Conservation (phyloP, 2,797 vertebrate species). For the Lutjanus argentimaculatus region DNA sequence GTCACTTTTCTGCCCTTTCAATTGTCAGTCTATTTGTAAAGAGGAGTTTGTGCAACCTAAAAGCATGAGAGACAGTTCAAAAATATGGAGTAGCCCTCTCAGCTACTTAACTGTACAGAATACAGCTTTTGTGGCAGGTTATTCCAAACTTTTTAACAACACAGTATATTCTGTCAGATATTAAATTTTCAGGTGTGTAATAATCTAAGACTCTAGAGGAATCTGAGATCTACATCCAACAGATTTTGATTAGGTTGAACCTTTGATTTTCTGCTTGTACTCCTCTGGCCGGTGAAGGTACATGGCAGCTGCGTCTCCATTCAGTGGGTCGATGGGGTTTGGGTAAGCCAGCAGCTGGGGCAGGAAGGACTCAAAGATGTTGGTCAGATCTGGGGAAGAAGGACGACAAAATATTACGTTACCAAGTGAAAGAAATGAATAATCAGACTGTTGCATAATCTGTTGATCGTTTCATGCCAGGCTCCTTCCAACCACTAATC, state of each 20-base stretch:
- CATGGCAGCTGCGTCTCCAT: constrained; percentile 98
- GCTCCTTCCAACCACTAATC: not conserved
- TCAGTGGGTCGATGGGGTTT: constrained; percentile 97
- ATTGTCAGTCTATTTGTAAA: too few relatives aligned
- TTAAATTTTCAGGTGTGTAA: not conserved
- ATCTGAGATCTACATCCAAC: not conserved
- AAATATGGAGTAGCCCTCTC: too few relatives aligned
- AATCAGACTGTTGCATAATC: not conserved
- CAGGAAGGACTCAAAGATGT: constrained; percentile 99
- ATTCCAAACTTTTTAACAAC: too few relatives aligned
- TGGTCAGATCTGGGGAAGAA: constrained; percentile 90
- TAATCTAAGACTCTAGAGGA: not conserved
- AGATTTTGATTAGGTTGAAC: constrained; percentile 71
- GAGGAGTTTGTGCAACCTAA: too few relatives aligned
- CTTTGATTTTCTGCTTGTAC: constrained; percentile 99
- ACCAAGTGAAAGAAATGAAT: not conserved
- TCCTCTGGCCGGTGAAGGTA: constrained; percentile 99
- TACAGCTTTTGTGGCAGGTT: too few relatives aligned
- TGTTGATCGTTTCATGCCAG: not conserved
- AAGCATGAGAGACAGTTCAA: too few relatives aligned
- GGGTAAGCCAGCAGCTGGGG: constrained; percentile 98
- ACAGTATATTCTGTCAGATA: not conserved
- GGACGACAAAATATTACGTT: constrained; percentile 52
- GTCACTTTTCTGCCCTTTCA: too few relatives aligned
- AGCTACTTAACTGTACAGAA: too few relatives aligned